Percentiles rank a stretch among this genome's conserved stretches.
These are phyloP conservation scores for Oligia latruncula DNA, from an alignment of 2,888 invertebrate genomes.

Conservation along the genomic window DNA sequence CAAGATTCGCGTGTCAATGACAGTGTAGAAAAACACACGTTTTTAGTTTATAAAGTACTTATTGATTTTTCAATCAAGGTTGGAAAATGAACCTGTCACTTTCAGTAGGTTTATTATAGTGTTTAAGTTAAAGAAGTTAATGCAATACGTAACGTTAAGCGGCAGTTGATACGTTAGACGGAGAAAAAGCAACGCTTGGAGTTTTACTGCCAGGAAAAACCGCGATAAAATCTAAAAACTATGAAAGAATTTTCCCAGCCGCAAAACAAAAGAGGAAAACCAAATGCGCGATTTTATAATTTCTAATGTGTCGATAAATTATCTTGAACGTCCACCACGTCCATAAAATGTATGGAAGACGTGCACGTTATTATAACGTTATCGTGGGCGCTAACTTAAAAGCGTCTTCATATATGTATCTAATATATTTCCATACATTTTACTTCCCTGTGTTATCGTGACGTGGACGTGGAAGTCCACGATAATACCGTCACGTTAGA, in stretches of 20 bases:
- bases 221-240: conserved; percentile 8
- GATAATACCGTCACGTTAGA: not conserved
- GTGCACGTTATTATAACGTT: not conserved
- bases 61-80: conserved; percentile 19
- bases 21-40: not conserved
- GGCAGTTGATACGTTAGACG: not conserved
- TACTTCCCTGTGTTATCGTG: not conserved
- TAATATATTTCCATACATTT: not conserved
- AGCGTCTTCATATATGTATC: no score
- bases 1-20: not conserved
- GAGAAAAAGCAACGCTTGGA: not conserved
- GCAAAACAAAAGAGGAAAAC: conserved; percentile 17
- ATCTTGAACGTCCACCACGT: not conserved
- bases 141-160: conserved; percentile 6
- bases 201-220: conserved; percentile 30
- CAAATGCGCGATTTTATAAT: not conserved
- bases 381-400: not conserved
- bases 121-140: conserved; percentile 4
- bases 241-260: not conserved
- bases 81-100: not conserved
- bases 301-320: not conserved
- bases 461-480: not conserved
- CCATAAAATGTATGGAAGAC: not conserved
- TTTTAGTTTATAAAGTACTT: not conserved
- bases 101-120: not conserved